These are phyloP conservation scores for Eledone cirrhosa DNA, from an alignment of 2,888 invertebrate genomes.

Conservation along the genomic window DNA sequence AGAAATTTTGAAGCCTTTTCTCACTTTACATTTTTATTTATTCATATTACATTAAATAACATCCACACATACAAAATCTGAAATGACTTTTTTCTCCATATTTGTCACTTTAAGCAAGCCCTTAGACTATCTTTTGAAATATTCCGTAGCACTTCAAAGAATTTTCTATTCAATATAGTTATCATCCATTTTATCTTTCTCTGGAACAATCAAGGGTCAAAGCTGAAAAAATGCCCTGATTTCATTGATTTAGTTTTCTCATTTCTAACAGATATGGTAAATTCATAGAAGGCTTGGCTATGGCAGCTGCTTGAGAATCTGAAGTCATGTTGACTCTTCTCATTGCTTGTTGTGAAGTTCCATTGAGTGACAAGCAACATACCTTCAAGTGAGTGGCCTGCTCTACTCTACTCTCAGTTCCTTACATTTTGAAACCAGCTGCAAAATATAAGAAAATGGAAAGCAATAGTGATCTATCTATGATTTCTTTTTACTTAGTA, in stretches of 20 bases:
- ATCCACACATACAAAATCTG: neutral
- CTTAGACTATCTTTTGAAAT: neutral
- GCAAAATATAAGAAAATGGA: neutral
- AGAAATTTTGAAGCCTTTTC: too few species aligned
- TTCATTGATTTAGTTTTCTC: slow-evolving; percentile 27
- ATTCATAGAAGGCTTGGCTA: slow-evolving; percentile 20
- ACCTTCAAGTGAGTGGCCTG: slow-evolving; percentile 22
- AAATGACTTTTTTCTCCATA: too few species aligned
- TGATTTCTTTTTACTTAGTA: neutral
- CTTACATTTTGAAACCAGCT: slow-evolving; percentile 4
- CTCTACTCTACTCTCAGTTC: slow-evolving; percentile 17
- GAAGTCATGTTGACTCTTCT: slow-evolving; percentile 25
- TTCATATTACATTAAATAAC: neutral
- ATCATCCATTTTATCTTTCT: neutral
- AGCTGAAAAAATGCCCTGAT: slow-evolving; percentile 15
- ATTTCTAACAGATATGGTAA: slow-evolving; percentile 23
- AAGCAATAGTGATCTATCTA: neutral
- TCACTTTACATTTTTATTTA: too few species aligned
- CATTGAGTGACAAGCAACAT: slow-evolving; percentile 22
- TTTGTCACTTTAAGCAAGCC: neutral
- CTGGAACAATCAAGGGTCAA: slow-evolving; percentile 19
- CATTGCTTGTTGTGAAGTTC: slow-evolving; percentile 5
- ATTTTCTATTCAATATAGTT: neutral
- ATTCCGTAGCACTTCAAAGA: neutral
- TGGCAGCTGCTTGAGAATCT: neutral